These are phyloP conservation scores for Thelaira solivaga DNA, from an alignment of 2,888 invertebrate species.

Conservation along the genomic window DNA sequence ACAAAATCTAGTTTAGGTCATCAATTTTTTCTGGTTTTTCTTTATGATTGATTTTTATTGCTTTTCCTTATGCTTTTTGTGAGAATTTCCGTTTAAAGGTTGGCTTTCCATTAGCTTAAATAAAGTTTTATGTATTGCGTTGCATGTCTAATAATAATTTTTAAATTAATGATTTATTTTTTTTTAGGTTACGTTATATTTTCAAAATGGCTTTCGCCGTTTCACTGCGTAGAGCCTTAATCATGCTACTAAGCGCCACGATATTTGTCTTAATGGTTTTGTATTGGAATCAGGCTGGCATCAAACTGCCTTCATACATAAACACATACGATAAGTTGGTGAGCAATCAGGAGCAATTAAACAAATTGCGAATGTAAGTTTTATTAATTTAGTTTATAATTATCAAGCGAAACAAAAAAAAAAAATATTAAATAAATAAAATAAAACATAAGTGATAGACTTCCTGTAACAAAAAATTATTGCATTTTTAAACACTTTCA, in stretches of 20 bases:
- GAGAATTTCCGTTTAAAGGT: slow-evolving; percentile 20
- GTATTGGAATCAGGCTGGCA: slow-evolving; percentile 81
- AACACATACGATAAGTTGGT: slow-evolving; percentile 71
- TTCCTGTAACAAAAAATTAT: no score
- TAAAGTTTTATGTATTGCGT: no score
- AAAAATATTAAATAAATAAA: no score
- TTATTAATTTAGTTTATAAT: background rate
- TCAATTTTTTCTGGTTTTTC: slow-evolving; percentile 23
- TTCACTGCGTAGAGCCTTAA: slow-evolving; percentile 79
- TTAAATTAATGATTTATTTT: slow-evolving; percentile 10
- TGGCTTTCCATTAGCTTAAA: background rate
- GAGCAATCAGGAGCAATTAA: slow-evolving; percentile 66
- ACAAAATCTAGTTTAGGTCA: slow-evolving; percentile 35
- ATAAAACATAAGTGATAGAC: no score
- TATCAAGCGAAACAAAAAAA: background rate
- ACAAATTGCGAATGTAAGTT: slow-evolving; percentile 70
- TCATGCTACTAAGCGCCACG: slow-evolving; percentile 79
- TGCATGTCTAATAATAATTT: slow-evolving; percentile 42
- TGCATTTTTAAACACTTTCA: slow-evolving; percentile 54
- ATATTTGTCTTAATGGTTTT: slow-evolving; percentile 80
- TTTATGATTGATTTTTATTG: background rate
- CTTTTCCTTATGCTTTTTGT: background rate
- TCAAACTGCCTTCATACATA: slow-evolving; percentile 76
- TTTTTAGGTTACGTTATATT: slow-evolving; percentile 74
- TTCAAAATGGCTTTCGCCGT: slow-evolving; percentile 77